Evolutionary conservation across 2,113 vertebrate genomes (phyloP).

Genomic region (Hyla sarda): DNA sequence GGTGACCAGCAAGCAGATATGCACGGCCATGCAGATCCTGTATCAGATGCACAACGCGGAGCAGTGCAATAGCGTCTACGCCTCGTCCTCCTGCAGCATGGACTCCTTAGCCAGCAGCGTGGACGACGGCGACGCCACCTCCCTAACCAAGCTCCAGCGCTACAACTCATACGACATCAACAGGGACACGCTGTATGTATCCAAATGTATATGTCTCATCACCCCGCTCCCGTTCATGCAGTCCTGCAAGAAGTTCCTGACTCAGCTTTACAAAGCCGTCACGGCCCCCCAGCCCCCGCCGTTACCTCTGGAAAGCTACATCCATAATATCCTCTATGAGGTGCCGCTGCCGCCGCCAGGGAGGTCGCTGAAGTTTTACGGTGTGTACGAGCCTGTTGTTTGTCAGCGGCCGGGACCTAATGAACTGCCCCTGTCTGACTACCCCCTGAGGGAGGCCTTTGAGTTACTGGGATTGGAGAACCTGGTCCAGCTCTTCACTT

Average conservation of each 20-base stretch:
- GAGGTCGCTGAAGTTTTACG: conserved; percentile 91
- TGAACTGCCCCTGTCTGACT: conserved; percentile 91
- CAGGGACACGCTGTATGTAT: conserved; percentile 91
- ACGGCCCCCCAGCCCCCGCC: conserved; percentile 86
- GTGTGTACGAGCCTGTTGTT: conserved; percentile 91
- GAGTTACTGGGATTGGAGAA: conserved; percentile 91
- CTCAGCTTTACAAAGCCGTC: conserved; percentile 90
- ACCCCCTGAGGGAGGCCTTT: conserved; percentile 86
- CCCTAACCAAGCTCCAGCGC: conserved; percentile 76
- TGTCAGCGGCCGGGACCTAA: conserved; percentile 90
- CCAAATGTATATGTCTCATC: conserved; percentile 94
- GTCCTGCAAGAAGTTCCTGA: conserved; percentile 89
- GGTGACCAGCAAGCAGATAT: conserved; percentile 90
- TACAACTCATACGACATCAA: conserved; percentile 85
- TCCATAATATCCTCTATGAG: conserved; percentile 95
- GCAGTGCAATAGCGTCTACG: conserved; percentile 78
- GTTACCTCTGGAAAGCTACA: conserved; percentile 94
- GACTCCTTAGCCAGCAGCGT: conserved; percentile 91
- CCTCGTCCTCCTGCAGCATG: conserved; percentile 93
- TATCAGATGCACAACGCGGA: conserved; percentile 97
- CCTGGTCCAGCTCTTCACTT: conserved; percentile 94
- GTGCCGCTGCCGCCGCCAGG: conserved; percentile 92
- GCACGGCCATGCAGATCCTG: conserved; percentile 94
- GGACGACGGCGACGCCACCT: conserved; percentile 84
- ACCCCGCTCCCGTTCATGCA: conserved; percentile 95